Evolutionary conservation across 2,113 vertebrate species (phyloP).

Genomic region (Calidris pygmaea): DNA sequence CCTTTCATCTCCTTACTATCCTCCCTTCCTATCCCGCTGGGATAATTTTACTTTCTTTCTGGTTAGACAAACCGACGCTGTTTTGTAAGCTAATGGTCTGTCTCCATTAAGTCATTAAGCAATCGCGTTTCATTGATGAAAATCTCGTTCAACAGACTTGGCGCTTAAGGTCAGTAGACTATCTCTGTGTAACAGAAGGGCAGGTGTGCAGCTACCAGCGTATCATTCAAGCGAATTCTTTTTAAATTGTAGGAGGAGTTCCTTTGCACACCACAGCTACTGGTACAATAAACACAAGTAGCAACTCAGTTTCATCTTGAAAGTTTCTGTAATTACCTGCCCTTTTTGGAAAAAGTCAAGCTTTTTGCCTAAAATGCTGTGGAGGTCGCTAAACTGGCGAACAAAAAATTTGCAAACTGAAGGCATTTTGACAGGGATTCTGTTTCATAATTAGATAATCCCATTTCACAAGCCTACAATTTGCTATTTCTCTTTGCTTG

Average conservation of each 20-base stretch:
- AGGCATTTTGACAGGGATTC: not conserved
- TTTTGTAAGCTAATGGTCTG: slow-evolving; percentile 39
- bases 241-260: not conserved
- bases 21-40: not conserved
- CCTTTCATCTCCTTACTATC: not conserved
- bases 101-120: slow-evolving; percentile 48
- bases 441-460: not conserved
- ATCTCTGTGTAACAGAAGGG: not conserved
- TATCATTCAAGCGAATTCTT: not conserved
- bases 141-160: slow-evolving; percentile 13
- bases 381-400: not conserved
- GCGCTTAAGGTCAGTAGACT: slow-evolving; percentile 9
- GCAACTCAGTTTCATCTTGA: not conserved
- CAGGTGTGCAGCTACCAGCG: not conserved
- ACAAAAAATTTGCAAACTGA: not conserved
- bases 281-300: not conserved
- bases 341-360: not conserved
- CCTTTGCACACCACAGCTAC: not conserved
- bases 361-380: not conserved
- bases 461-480: not conserved
- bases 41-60: slow-evolving; percentile 23
- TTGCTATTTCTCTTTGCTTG: not conserved
- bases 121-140: slow-evolving; percentile 7
- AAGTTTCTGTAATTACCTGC: not conserved
- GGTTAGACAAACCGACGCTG: not conserved